Evolutionary conservation across 2,113 vertebrate genomes (phyloP).

Genomic region (Hemiprocne comata): DNA sequence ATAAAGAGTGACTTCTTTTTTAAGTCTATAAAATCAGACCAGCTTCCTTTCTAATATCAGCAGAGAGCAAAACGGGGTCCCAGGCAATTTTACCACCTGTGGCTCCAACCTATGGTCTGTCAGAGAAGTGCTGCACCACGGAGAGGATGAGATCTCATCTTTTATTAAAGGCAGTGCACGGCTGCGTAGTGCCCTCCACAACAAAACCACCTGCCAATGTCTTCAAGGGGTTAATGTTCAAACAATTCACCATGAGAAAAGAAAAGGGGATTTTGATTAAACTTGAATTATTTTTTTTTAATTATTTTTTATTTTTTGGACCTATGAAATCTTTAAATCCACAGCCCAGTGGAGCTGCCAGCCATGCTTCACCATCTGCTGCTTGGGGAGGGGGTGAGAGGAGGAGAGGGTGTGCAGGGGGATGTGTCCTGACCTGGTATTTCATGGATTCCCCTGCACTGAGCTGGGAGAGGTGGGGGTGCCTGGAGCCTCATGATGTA

Average conservation of each 20-base stretch:
- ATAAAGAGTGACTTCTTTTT: neutral
- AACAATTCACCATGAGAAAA: neutral
- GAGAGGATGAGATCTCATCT: neutral
- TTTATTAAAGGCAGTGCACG: neutral
- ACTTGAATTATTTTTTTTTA: neutral
- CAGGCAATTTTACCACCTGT: neutral
- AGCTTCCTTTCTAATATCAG: neutral
- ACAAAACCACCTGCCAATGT: neutral
- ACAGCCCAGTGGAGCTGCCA: neutral
- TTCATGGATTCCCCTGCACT: neutral
- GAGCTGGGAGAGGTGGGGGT: neutral
- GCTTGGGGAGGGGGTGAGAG: neutral
- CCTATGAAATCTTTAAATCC: neutral
- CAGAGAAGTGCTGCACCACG: accelerated
- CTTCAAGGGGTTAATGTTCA: neutral
- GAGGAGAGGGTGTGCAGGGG: neutral
- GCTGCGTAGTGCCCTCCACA: neutral
- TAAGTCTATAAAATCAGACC: neutral
- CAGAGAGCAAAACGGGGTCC: neutral
- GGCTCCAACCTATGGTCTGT: neutral
- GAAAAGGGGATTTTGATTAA: neutral
- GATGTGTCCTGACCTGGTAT: neutral
- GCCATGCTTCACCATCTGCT: neutral
- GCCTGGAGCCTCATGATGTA: neutral
- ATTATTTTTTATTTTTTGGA: neutral